A percentile compares a stretch with the other conserved stretches of the same genome.
These are phyloP conservation scores for Eremobia ochroleuca DNA, from an alignment of 2,888 invertebrate species.

Conservation along the genomic window DNA sequence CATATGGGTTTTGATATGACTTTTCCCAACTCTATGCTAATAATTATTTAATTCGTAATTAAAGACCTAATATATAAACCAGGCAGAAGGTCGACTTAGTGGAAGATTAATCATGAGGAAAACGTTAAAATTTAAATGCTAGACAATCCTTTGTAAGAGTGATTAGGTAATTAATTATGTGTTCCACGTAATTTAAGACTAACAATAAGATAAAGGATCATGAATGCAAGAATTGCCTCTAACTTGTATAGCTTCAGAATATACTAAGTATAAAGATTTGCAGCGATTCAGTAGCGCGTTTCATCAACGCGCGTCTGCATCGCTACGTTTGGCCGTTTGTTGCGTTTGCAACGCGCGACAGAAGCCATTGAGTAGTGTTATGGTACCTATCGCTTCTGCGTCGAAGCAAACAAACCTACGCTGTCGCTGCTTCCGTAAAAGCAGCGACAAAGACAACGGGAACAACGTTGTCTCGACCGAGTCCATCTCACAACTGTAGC, in stretches of 20 bases:
- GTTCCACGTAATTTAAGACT: constrained; percentile 14
- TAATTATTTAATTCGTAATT: background rate
- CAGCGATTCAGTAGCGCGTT: background rate
- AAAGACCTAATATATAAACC: background rate
- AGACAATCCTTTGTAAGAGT: background rate
- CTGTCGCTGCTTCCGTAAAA: background rate
- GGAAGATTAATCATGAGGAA: background rate
- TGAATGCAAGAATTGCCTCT: constrained; percentile 13
- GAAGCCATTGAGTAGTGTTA: background rate
- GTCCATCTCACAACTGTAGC: background rate
- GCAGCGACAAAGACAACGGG: background rate
- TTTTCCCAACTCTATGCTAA: background rate
- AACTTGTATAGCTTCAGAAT: background rate
- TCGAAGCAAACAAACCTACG: background rate
- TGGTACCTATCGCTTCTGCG: too few relatives aligned
- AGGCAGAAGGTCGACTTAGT: background rate
- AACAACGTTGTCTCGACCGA: background rate
- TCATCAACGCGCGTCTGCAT: background rate
- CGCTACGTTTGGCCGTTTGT: background rate
- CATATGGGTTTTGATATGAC: background rate
- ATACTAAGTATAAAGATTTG: background rate
- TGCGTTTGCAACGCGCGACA: background rate
- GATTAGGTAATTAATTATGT: constrained; percentile 23
- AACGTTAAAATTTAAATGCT: background rate
- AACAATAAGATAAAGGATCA: constrained; percentile 38